A percentile compares a stretch with the other conserved stretches of the same genome.
These are phyloP conservation scores for Macrotus californicus DNA, from an alignment of 2,113 vertebrate species.

Conservation along the genomic window DNA sequence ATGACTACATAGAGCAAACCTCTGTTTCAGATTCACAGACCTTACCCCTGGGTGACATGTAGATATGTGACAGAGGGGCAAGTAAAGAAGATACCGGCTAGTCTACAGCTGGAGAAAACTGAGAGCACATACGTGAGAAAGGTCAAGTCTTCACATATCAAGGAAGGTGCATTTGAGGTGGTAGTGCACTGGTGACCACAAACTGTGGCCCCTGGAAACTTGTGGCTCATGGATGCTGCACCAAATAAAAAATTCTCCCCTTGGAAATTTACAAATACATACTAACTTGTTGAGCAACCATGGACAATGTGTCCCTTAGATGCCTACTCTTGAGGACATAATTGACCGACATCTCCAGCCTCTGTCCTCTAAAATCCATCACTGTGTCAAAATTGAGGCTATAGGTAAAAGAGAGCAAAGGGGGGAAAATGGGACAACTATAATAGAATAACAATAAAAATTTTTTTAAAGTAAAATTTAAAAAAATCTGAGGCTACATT, in stretches of 20 bases:
- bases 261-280: not conserved
- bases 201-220: not conserved
- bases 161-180: not conserved
- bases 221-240: not conserved
- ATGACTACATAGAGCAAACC: not conserved
- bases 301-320: not conserved
- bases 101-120: not conserved
- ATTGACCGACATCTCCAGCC: not conserved
- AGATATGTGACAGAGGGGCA: not conserved
- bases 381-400: not conserved
- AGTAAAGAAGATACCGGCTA: not conserved
- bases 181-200: not conserved
- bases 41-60: not conserved
- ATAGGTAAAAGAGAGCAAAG: too few relatives aligned
- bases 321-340: not conserved
- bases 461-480: too few relatives aligned
- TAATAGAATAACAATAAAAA: too few relatives aligned
- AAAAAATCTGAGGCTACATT: not conserved
- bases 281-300: not conserved
- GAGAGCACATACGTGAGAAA: not conserved
- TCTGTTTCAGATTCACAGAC: not conserved
- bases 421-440: too few relatives aligned
- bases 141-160: not conserved
- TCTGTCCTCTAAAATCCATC: not conserved
- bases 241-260: not conserved